phyloP scores from a whole-genome alignment of 2,113 vertebrate species.

The Tamias sibiricus region DNA sequence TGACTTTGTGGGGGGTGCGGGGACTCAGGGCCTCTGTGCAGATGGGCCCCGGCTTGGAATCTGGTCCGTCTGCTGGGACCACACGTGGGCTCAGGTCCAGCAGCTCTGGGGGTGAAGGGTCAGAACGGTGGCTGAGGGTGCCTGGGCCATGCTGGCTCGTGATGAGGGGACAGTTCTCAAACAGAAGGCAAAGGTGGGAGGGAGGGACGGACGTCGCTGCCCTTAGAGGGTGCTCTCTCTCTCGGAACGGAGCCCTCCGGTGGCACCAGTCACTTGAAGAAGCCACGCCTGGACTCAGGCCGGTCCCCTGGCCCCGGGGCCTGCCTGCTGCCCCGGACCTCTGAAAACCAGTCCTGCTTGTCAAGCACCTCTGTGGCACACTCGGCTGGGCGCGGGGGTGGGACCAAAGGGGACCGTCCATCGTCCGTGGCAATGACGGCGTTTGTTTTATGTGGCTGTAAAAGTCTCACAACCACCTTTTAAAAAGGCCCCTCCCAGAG shows the following conservation, averaged over 20 bases:
- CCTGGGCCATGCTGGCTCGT: neutral
- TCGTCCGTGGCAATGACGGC: neutral
- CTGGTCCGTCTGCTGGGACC: neutral
- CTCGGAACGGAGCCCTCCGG: accelerated
- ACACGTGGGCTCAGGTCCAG: neutral
- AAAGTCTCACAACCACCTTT: neutral
- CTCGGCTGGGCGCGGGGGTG: accelerated
- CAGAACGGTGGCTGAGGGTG: neutral
- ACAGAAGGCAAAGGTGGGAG: neutral
- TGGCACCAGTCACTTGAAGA: accelerated
- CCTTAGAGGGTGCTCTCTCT: neutral
- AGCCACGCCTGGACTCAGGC: neutral
- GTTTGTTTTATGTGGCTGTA: neutral
- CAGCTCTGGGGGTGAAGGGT: neutral
- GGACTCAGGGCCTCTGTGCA: neutral
- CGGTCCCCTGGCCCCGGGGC: neutral
- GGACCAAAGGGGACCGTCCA: accelerated
- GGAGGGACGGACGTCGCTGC: neutral
- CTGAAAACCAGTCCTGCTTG: accelerated
- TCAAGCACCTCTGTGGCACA: accelerated
- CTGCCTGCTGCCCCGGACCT: accelerated
- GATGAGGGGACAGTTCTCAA: accelerated
- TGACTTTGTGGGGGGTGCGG: neutral
- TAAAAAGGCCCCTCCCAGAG: neutral
- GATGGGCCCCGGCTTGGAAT: accelerated